phyloP scores from a whole-genome alignment of 2,888 invertebrate genomes.

The Eupithecia pulchellata region DNA sequence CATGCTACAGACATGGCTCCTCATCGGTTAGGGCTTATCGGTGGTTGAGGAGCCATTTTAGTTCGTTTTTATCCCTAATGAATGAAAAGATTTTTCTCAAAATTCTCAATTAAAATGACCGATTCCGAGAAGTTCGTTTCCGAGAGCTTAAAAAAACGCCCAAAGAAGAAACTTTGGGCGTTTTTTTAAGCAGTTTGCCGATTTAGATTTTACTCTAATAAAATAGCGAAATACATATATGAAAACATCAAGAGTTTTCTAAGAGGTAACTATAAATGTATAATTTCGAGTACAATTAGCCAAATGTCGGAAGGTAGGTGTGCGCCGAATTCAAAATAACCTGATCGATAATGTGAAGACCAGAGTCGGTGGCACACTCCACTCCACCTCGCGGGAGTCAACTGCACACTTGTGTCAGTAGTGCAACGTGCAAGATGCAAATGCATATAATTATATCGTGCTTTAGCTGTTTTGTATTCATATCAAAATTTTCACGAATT shows the following conservation, averaged over 20 bases:
- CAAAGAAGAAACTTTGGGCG: not conserved
- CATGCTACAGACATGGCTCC: no score
- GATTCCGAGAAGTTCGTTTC: no score
- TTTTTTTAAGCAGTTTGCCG: not conserved
- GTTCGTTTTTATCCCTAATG: no score
- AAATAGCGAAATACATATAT: not conserved
- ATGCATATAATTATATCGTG: no score
- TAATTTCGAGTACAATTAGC: slow-evolving; percentile 15
- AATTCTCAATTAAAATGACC: not conserved
- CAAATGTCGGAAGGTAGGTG: not conserved
- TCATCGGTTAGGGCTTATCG: no score
- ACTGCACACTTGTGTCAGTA: not conserved
- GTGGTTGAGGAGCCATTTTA: no score
- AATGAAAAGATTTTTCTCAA: no score
- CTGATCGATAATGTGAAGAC: slow-evolving; percentile 42
- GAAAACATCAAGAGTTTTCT: not conserved
- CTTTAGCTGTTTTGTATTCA: not conserved
- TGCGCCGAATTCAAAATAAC: slow-evolving; percentile 46
- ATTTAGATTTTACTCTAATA: not conserved
- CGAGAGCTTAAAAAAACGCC: no score
- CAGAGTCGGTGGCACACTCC: not conserved
- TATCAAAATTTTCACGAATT: not conserved
- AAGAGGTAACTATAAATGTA: not conserved
- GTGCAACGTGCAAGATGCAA: not conserved
- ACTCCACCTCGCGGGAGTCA: not conserved